Conservation (phyloP, 2,797 vertebrate species). For the Chanos chanos region DNA sequence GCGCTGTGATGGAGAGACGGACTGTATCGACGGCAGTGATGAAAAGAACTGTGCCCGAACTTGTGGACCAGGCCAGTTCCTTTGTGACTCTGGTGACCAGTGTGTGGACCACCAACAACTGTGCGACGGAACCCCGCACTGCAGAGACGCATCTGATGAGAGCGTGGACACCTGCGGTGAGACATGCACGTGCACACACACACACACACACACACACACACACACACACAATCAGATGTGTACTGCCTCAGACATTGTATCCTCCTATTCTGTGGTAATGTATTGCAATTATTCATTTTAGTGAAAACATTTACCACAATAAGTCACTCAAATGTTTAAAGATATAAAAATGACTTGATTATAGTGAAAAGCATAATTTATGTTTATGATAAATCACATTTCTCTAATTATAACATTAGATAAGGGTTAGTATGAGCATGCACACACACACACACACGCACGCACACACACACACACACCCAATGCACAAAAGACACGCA, state of each 20-base stretch:
- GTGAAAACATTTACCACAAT: too few species aligned
- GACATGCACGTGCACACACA: slow-evolving; percentile 6
- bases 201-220: not conserved
- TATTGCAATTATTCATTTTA: too few species aligned
- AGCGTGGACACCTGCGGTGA: slow-evolving; percentile 76
- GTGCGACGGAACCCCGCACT: slow-evolving; percentile 80
- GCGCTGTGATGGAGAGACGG: slow-evolving; percentile 83
- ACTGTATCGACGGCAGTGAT: slow-evolving; percentile 80
- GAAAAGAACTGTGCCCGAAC: slow-evolving; percentile 68
- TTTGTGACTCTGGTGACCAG: slow-evolving; percentile 65
- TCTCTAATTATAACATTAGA: too few species aligned
- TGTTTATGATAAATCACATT: too few species aligned
- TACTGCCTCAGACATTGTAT: not conserved
- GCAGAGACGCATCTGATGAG: slow-evolving; percentile 80
- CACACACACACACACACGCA: not conserved
- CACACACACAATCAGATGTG: not conserved
- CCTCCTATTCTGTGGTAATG: not conserved
- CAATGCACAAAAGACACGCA: not conserved
- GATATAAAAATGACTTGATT: too few species aligned
- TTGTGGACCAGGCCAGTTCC: slow-evolving; percentile 64
- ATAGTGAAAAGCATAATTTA: too few species aligned
- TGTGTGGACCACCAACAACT: slow-evolving; percentile 75
- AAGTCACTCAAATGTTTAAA: too few species aligned
- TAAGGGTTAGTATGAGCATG: not conserved
- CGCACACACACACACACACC: not conserved